Conservation (phyloP, 2,888 invertebrate species). For the Shargacucullia verbasci region DNA sequence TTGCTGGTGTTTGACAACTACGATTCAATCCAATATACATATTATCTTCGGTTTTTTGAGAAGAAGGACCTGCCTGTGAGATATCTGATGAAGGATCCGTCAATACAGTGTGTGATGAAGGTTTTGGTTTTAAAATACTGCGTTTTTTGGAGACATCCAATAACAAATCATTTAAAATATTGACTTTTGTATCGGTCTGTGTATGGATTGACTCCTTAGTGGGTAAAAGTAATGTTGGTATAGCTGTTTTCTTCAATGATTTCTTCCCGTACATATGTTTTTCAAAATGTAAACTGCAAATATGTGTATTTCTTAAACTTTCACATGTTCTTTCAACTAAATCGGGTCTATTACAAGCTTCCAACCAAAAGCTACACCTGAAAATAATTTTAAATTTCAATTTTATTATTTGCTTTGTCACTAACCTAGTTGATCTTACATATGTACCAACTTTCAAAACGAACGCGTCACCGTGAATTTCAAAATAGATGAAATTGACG, state of each 20-base stretch:
- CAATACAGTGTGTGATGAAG: not conserved
- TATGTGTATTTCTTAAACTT: conserved; percentile 24
- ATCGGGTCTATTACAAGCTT: conserved; percentile 37
- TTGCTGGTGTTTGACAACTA: conserved; percentile 19
- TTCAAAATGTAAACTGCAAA: conserved; percentile 47
- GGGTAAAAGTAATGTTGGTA: conserved; percentile 25
- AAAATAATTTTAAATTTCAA: no score
- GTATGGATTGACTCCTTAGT: conserved; percentile 3
- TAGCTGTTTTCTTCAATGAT: conserved; percentile 43
- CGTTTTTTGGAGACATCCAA: not conserved
- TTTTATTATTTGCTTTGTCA: no score
- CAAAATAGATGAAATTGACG: no score
- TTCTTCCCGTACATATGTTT: conserved; percentile 35
- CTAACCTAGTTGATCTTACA: no score
- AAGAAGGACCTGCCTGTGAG: no score
- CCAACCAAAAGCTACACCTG: conserved; percentile 37
- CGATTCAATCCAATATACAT: no score
- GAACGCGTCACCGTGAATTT: no score
- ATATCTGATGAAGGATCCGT: no score
- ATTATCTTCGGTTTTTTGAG: no score
- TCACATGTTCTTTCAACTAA: conserved; percentile 23
- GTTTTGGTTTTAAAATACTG: not conserved
- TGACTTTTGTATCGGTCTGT: not conserved
- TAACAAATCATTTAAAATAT: no score
- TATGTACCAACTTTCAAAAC: no score